These are phyloP conservation scores for Lysiphlebus fabarum DNA, from an alignment of 1,140 invertebrate genomes.

Conservation along the genomic window DNA sequence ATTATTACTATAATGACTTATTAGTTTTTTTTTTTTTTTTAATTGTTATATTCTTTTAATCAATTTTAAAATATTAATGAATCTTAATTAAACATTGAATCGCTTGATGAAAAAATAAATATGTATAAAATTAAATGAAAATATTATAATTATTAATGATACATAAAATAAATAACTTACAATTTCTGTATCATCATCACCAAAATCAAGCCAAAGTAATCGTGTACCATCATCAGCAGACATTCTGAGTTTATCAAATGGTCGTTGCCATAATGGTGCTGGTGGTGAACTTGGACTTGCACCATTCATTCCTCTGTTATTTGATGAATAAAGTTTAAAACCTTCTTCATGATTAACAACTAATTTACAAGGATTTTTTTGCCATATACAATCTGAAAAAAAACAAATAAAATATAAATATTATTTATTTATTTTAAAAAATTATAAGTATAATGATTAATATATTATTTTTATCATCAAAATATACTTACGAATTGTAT, in stretches of 20 bases:
- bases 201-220: conserved; percentile 92
- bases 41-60: not conserved
- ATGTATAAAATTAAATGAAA: no score
- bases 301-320: conserved; percentile 46
- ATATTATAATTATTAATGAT: no score
- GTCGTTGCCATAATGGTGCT: conserved; percentile 79
- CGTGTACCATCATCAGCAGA: conserved; percentile 91
- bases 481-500: conserved; percentile 63
- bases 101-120: no score
- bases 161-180: no score
- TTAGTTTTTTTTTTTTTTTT: no score
- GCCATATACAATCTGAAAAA: conserved; percentile 73
- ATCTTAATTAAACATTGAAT: no score
- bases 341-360: conserved; percentile 86
- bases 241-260: conserved; percentile 87
- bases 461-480: not conserved
- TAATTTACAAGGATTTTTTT: conserved; percentile 77
- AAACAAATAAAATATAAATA: not conserved
- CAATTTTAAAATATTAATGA: no score
- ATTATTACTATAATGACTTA: no score
- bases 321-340: conserved; percentile 70
- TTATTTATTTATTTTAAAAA: no score
- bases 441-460: not conserved
- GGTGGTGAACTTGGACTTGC: conserved; percentile 51
- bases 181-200: conserved; percentile 83